Base-by-base conservation (phyloP, 2,113 vertebrate genomes). In the Grammomys dolichurus region DNA sequence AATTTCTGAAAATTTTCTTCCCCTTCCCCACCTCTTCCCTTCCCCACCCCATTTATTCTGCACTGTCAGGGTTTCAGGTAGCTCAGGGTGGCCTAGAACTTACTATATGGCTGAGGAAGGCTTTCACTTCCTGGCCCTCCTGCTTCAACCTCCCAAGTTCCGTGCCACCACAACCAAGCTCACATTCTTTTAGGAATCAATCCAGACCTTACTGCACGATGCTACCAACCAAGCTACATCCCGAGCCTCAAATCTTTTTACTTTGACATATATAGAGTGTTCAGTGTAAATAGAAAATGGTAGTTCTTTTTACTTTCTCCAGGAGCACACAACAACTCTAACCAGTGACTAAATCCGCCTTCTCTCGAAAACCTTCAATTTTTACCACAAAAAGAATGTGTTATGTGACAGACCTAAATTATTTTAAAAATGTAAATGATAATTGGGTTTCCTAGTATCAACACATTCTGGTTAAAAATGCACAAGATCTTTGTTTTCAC, bases 281-380 rank as follows among this genome's bases (percentile, higher is more conserved):
- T 82, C 28, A 28, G 48, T 89, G 1, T 46, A 60, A 92, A 9
- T 7, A 87, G 84, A 95, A 36, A 90, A 46, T 0, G 14, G 4
- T 51, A 58, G 7, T 95, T 90, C 85, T 22, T 85, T 60, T 85
- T 86, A 81, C 48, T 89, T 90, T 94, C 5, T 36, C 51, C 48
- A 48, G 43, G 36, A 69, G 13, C 69, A 4, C 17, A 58, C 36
- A 80, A 46, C 65, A 80, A 60, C 65, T 85, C n/a, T 94, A 84
- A 76, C 40, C 63, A 76, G 43, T 87, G 63, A 46, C 5, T 73
- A 54, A 95, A 90, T 84, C 46, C 69, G 7, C 7, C n/a, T 10
- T 85, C 31, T 92, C 85, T 73, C 40, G 36, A 94, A 95, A 94
- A 80, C 78, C 22, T 90, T 56, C 36, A 73, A 28, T n/a, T 91